Evolutionary conservation across 2,797 vertebrate species (phyloP), one percentile per base, ranked within the genome.

Genomic region (Poeciliopsis infans): DNA sequence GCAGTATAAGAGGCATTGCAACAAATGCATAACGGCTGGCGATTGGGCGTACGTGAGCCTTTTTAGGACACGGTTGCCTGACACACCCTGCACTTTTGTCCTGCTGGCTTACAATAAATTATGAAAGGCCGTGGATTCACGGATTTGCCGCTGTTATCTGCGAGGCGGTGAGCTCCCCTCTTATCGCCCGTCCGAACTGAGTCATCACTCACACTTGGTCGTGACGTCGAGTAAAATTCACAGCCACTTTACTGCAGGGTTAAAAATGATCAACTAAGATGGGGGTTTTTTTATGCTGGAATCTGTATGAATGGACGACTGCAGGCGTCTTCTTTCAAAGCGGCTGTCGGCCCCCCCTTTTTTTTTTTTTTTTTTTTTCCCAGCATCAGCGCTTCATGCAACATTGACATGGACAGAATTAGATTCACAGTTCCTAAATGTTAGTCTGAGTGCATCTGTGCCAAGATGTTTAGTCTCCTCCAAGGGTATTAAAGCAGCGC

Each of bases 401-500:
- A 31, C 84, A 87, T 88, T 90, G 0, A 79, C 81, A 11, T 46
- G 80, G 76, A 79, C 87, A 70, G 84, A 91, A 83, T 91, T 93
- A 92, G 89, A 87, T 79, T 87, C 82, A 64, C 85, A 87, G 83
- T 75, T 92, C 80, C 86, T 76, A 83, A 87, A 85, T 76, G 73
- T 45, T 81, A 78, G 78, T 82, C 79, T 85, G 69, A 41, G 84
- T 80, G 78, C 79, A 39, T 86, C 75, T 80, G 83, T 80, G 86
- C 81, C 75, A 83, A 89, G 82, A 87, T 88, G 87, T 87, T 88
- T 74, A 84, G 82, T 89, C 82, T 70, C 79, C 85, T 83, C 87
- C 83, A 69, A 89, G 90, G 87, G 88, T 85, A 89, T 93, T 91
- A 85, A 92, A 92, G 91, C 79, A 85, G 89, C 72, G 57, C 72